Evolutionary conservation across 2,797 vertebrate species (phyloP).

Genomic region (Lacerta viridis): DNA sequence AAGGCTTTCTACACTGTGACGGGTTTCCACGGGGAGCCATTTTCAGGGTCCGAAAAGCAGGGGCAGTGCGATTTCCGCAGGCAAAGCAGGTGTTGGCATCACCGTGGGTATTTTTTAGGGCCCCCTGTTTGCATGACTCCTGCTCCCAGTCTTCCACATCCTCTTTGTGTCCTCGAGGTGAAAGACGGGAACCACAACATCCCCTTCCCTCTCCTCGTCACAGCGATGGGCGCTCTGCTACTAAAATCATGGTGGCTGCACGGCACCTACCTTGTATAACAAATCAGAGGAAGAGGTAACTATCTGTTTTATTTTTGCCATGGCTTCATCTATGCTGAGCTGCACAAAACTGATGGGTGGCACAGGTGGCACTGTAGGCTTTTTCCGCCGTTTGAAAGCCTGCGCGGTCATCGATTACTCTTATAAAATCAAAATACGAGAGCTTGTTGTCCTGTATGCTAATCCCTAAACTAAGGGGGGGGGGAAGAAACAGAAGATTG

Average conservation of each 20-base stretch:
- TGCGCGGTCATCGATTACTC: constrained; percentile 67
- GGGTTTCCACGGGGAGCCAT: background rate
- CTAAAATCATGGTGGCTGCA: background rate
- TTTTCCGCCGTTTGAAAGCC: constrained; percentile 47
- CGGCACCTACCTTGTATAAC: constrained; percentile 73
- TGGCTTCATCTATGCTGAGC: constrained; percentile 68
- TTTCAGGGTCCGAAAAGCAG: background rate
- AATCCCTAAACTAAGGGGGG: constrained; percentile 77
- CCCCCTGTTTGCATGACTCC: background rate
- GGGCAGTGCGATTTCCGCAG: background rate
- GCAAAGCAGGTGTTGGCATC: background rate
- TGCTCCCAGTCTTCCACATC: background rate
- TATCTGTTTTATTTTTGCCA: constrained; percentile 73
- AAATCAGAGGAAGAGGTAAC: constrained; percentile 63
- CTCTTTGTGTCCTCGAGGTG: too few relatives aligned
- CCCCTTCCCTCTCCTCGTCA: background rate
- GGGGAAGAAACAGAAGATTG: constrained; percentile 45
- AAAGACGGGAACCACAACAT: background rate
- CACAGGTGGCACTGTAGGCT: constrained; percentile 50
- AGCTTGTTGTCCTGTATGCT: constrained; percentile 71
- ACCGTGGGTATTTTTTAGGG: background rate
- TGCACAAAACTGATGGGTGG: constrained; percentile 60
- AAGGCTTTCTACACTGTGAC: background rate
- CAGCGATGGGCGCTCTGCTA: background rate
- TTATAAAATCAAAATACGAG: constrained; percentile 81